Percentiles rank a stretch among this genome's conserved stretches.
Evolutionary conservation across 2,888 invertebrate species (phyloP).

Genomic region (Drosophila multiciliata): DNA sequence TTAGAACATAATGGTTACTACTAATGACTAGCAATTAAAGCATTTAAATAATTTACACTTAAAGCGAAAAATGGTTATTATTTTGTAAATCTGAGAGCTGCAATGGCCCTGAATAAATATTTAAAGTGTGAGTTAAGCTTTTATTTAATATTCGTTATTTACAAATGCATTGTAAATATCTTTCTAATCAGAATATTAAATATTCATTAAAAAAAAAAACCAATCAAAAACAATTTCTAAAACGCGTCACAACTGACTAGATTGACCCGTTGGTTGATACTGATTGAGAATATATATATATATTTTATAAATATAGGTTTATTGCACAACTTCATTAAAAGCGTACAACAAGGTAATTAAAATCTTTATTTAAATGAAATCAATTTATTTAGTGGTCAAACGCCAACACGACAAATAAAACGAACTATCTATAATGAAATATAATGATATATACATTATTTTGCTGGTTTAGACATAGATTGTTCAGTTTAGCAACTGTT

Average conservation of each 20-base stretch:
- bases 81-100: neutral
- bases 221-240: neutral
- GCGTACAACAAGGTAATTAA: neutral
- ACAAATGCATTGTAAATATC: neutral
- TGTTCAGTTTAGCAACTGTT: neutral
- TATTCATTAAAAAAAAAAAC: neutral
- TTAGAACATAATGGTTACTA: neutral
- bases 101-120: neutral
- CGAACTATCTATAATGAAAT: neutral
- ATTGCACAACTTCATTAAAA: neutral
- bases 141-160: neutral
- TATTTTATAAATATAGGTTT: too few species aligned
- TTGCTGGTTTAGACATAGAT: neutral
- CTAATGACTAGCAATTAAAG: constrained; percentile 6
- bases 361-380: neutral
- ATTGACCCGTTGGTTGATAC: too few species aligned
- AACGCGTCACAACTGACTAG: neutral
- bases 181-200: neutral
- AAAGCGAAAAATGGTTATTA: neutral
- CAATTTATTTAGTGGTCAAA: neutral
- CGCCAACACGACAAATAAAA: neutral
- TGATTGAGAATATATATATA: too few species aligned
- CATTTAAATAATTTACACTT: neutral
- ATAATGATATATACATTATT: neutral
- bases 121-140: neutral